A percentile compares a stretch with the other conserved stretches of the same genome.
phyloP scores from a whole-genome alignment of 2,888 invertebrate species.

The Rambutsinella grinnellia region DNA sequence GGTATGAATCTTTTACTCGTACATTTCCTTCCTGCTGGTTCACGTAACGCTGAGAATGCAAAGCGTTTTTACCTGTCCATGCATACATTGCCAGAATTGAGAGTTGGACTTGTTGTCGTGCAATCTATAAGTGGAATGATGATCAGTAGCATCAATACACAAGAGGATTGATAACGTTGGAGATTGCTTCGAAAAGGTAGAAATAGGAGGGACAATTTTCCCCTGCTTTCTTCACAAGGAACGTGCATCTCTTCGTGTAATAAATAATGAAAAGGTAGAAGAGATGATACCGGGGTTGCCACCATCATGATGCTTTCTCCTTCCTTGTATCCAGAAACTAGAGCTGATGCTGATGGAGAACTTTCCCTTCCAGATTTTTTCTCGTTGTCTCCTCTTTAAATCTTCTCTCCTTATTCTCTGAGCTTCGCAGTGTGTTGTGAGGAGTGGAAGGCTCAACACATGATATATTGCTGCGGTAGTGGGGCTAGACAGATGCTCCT shows the following conservation, averaged over 20 bases:
- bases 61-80: too few species aligned
- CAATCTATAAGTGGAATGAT: too few species aligned
- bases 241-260: neutral
- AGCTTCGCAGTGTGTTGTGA: constrained; percentile 37
- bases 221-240: neutral
- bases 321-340: neutral
- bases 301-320: neutral
- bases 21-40: too few species aligned
- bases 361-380: neutral
- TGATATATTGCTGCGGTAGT: constrained; percentile 21
- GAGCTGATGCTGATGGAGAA: neutral
- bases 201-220: constrained; percentile 1
- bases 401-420: constrained; percentile 16
- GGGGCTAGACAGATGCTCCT: too few species aligned
- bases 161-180: too few species aligned
- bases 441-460: constrained; percentile 46
- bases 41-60: too few species aligned
- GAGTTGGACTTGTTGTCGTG: too few species aligned
- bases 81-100: too few species aligned
- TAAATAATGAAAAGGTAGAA: neutral
- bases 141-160: too few species aligned
- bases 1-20: too few species aligned
- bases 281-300: neutral
- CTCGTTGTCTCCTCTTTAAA: constrained; percentile 31
- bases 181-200: too few species aligned